These are phyloP conservation scores for Trachelus tabidus DNA, from an alignment of 2,888 invertebrate species.

Conservation along the genomic window DNA sequence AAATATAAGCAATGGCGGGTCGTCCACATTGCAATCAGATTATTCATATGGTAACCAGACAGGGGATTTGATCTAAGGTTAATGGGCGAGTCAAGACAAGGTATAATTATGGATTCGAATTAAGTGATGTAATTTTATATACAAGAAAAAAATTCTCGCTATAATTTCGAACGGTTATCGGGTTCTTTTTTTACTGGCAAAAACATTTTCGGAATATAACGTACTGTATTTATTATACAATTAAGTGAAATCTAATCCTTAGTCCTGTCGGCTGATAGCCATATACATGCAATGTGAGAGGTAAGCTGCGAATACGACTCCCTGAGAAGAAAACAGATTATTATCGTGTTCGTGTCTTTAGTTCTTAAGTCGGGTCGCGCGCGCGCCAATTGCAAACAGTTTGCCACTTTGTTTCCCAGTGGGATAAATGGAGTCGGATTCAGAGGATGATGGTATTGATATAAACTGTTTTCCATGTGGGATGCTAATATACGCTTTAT, in stretches of 20 bases:
- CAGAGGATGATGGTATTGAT: not conserved
- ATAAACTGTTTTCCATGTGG: not conserved
- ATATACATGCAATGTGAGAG: not conserved
- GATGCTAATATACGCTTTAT: not conserved
- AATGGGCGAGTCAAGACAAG: not conserved
- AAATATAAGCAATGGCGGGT: not conserved
- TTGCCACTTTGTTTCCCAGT: not conserved
- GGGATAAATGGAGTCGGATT: not conserved
- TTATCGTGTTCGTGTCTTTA: not conserved
- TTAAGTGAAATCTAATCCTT: constrained; percentile 17
- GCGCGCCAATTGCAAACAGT: not conserved
- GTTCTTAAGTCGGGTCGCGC: not conserved
- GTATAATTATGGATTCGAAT: not conserved
- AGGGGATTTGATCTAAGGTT: not conserved
- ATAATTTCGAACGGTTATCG: not conserved
- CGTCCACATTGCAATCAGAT: not conserved
- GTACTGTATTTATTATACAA: constrained; percentile 13
- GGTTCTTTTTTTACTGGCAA: not conserved
- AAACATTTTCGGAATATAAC: not conserved
- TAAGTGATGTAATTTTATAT: not conserved
- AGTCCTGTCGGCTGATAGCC: constrained; percentile 8
- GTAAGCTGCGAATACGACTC: constrained; percentile 15
- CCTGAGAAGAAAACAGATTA: constrained; percentile 1
- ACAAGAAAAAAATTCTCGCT: not conserved
- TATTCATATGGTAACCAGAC: not conserved